phyloP scores from a whole-genome alignment of 2,113 vertebrate species.

The Atrichornis clamosus region DNA sequence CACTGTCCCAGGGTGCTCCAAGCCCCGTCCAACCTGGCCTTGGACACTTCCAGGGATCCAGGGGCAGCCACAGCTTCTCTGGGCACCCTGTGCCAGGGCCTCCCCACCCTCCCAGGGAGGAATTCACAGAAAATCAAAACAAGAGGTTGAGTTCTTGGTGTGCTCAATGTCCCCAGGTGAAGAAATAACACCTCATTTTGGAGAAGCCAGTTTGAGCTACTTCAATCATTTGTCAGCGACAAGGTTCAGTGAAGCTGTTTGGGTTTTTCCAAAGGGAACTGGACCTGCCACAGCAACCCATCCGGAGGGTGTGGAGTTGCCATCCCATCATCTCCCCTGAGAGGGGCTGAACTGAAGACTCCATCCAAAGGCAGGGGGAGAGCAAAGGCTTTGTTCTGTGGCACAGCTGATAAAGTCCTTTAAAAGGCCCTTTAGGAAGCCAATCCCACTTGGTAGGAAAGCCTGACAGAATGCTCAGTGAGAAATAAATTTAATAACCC shows the following conservation, averaged over 20 bases:
- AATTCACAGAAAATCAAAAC: neutral
- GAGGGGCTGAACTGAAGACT: neutral
- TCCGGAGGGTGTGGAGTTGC: neutral
- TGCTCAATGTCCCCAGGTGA: neutral
- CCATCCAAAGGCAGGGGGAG: neutral
- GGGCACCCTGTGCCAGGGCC: neutral
- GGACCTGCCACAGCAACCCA: neutral
- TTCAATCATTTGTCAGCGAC: neutral
- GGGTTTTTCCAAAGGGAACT: neutral
- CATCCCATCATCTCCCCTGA: neutral
- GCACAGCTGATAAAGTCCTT: neutral
- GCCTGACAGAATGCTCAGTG: neutral
- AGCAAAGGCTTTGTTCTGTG: neutral
- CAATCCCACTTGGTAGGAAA: neutral
- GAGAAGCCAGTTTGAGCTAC: neutral
- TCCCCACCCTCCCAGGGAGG: rapidly evolving
- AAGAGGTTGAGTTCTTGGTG: neutral
- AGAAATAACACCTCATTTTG: neutral
- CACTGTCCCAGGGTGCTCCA: neutral
- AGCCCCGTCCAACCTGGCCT: neutral
- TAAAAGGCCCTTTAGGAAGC: neutral
- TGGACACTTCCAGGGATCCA: neutral
- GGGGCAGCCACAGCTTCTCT: neutral
- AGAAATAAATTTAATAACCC: neutral
- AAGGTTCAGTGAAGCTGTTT: neutral